These are phyloP conservation scores for Leptopilina syphax DNA, from an alignment of 2,888 invertebrate species.

Conservation along the genomic window DNA sequence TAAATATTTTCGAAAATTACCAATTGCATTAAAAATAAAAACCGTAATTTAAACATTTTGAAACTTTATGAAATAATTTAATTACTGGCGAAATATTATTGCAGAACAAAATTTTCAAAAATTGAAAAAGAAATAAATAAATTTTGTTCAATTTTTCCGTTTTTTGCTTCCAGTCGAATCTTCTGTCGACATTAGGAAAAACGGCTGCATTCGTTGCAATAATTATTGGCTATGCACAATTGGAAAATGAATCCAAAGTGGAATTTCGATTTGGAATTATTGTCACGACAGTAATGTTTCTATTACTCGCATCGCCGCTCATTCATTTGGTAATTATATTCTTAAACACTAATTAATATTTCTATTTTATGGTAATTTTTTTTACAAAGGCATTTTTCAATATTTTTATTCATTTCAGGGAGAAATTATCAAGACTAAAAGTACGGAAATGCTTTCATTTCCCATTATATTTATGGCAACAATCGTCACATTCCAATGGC, in stretches of 20 bases:
- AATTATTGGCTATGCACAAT: constrained; percentile 82
- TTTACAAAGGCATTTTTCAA: neutral
- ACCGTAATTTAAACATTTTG: too few relatives aligned
- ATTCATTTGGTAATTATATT: constrained; percentile 82
- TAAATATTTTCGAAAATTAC: too few relatives aligned
- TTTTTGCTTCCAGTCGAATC: constrained; percentile 56
- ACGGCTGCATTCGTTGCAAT: constrained; percentile 80
- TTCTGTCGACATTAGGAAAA: constrained; percentile 75
- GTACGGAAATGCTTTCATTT: constrained; percentile 92
- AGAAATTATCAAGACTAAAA: constrained; percentile 87
- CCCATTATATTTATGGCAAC: constrained; percentile 91
- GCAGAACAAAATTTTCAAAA: neutral
- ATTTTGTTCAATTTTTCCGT: neutral
- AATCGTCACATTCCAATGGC: constrained; percentile 88
- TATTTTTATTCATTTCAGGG: constrained; percentile 77
- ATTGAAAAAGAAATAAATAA: neutral
- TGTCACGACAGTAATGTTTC: constrained; percentile 83
- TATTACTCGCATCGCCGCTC: constrained; percentile 85
- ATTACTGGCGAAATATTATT: too few relatives aligned
- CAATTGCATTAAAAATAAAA: too few relatives aligned
- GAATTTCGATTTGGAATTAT: constrained; percentile 86
- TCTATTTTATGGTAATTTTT: too few relatives aligned
- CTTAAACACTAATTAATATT: neutral
- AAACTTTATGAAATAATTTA: too few relatives aligned
- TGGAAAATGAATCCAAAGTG: constrained; percentile 82